These are phyloP conservation scores for Watsonalla binaria DNA, from an alignment of 2,888 invertebrate genomes.

Conservation along the genomic window DNA sequence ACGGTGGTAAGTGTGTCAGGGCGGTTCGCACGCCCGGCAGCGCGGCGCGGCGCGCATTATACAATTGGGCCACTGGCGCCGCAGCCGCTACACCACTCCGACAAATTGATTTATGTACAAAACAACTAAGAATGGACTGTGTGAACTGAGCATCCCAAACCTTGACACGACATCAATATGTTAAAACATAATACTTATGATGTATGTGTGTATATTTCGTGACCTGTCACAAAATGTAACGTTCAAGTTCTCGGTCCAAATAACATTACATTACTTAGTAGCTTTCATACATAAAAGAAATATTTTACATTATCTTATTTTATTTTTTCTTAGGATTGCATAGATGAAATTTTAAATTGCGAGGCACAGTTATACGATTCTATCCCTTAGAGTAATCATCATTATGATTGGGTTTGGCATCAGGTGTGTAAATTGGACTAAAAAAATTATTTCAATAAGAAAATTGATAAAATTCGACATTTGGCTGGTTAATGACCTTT, in stretches of 20 bases:
- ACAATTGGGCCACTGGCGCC: conserved; percentile 54
- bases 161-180: background rate
- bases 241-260: background rate
- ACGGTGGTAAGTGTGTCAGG: conserved; percentile 58
- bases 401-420: too few relatives aligned
- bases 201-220: background rate
- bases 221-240: background rate
- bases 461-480: background rate
- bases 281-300: too few relatives aligned
- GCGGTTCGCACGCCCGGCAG: conserved; percentile 59
- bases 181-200: background rate
- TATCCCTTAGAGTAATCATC: too few relatives aligned
- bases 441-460: too few relatives aligned
- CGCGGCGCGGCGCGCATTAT: conserved; percentile 45
- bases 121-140: conserved; percentile 23
- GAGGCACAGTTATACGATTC: too few relatives aligned
- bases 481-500: conserved; percentile 2
- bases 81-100: conserved; percentile 42
- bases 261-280: background rate
- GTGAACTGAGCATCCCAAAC: background rate
- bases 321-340: too few relatives aligned
- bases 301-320: too few relatives aligned
- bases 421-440: too few relatives aligned
- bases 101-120: conserved; percentile 50
- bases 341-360: too few relatives aligned